Percentiles rank a stretch among this genome's conserved stretches.
These are phyloP conservation scores for Bombus affinis DNA, from an alignment of 1,140 invertebrate species.

Conservation along the genomic window DNA sequence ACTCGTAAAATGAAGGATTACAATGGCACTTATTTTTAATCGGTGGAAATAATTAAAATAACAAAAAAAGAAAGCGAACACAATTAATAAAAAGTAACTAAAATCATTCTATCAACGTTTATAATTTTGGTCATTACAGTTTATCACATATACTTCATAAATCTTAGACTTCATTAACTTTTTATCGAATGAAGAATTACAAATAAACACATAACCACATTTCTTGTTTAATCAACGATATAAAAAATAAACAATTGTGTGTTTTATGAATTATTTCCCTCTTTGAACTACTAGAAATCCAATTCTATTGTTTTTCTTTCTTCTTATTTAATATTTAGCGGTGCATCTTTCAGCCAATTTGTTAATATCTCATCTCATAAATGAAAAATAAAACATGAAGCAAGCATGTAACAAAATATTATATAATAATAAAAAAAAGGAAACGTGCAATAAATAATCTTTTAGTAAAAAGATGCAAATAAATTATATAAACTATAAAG, in stretches of 20 bases:
- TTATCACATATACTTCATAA: background rate
- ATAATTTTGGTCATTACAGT: background rate
- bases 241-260: background rate
- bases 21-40: constrained; percentile 25
- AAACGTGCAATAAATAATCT: constrained; percentile 57
- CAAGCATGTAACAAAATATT: constrained; percentile 55
- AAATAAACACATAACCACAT: background rate
- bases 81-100: background rate
- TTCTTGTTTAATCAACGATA: background rate
- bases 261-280: background rate
- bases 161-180: background rate
- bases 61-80: background rate
- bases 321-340: background rate
- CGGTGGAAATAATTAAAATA: background rate
- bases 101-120: background rate
- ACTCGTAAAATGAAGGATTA: background rate
- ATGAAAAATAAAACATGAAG: constrained; percentile 40
- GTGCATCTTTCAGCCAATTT: constrained; percentile 27
- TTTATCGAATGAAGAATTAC: background rate
- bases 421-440: constrained; percentile 38
- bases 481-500: constrained; percentile 59
- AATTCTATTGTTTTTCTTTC: constrained; percentile 4
- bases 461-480: constrained; percentile 52
- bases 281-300: background rate
- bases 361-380: constrained; percentile 21